Conservation (phyloP, 2,888 invertebrate species). For the Drosophila mettleri region DNA sequence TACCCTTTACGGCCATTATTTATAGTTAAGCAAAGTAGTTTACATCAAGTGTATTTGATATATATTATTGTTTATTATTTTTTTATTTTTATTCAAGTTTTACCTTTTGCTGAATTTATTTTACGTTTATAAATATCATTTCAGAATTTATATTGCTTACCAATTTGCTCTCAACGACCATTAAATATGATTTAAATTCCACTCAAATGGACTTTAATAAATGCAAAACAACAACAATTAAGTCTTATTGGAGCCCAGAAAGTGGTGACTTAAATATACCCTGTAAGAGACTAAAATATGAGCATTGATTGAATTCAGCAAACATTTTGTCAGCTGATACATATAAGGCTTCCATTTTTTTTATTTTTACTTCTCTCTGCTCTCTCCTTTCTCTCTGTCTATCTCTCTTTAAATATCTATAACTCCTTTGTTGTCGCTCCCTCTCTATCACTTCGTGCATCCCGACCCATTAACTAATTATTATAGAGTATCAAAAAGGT, state of each 20-base stretch:
- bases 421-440: no score
- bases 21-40: slow-evolving; percentile 19
- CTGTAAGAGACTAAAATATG: background rate
- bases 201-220: slow-evolving; percentile 28
- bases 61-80: background rate
- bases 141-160: slow-evolving; percentile 47
- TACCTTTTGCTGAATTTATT: slow-evolving; percentile 32
- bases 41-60: slow-evolving; percentile 22
- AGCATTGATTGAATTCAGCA: background rate
- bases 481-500: slow-evolving; percentile 10
- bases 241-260: no score
- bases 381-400: background rate
- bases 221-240: background rate
- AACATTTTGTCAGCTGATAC: no score
- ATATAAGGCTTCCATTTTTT: no score
- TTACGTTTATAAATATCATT: slow-evolving; percentile 37
- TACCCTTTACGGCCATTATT: background rate
- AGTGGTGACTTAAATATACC: background rate
- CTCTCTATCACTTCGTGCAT: background rate
- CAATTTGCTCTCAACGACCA: slow-evolving; percentile 33
- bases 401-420: no score
- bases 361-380: no score
- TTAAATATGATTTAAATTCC: slow-evolving; percentile 66
- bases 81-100: slow-evolving; percentile 16
- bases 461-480: background rate